phyloP scores from a whole-genome alignment of 1,140 invertebrate species.

The Leucophenga varia region DNA sequence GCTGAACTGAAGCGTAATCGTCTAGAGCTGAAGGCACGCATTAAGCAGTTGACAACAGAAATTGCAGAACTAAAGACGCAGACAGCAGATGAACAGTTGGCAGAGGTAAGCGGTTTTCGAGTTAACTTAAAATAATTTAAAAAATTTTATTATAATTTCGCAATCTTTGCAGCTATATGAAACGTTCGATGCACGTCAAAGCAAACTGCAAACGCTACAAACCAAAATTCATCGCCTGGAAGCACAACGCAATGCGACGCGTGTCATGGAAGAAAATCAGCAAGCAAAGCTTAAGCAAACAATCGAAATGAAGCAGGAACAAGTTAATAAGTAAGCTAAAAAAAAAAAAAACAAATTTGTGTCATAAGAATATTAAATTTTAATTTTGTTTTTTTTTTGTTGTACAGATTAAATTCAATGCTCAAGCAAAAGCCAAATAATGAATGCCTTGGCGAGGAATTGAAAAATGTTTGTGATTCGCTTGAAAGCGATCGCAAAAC shows the following conservation, averaged over 20 bases:
- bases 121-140: too few relatives aligned
- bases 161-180: too few relatives aligned
- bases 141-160: too few relatives aligned
- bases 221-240: slow-evolving; percentile 46
- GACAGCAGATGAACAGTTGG: too few relatives aligned
- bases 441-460: slow-evolving; percentile 62
- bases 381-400: slow-evolving; percentile 9
- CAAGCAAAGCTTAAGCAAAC: slow-evolving; percentile 53
- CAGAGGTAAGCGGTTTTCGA: too few relatives aligned
- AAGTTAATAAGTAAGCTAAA: slow-evolving; percentile 37
- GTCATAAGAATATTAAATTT: slow-evolving; percentile 1
- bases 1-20: not conserved
- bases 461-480: slow-evolving; percentile 65
- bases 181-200: too few relatives aligned
- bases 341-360: too few relatives aligned
- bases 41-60: slow-evolving; percentile 32
- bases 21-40: slow-evolving; percentile 28
- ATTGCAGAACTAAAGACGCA: slow-evolving; percentile 21
- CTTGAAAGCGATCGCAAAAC: slow-evolving; percentile 75
- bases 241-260: slow-evolving; percentile 51
- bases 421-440: slow-evolving; percentile 58
- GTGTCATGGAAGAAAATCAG: slow-evolving; percentile 55
- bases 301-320: slow-evolving; percentile 55
- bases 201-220: slow-evolving; percentile 32
- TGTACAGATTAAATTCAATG: slow-evolving; percentile 60